A percentile compares a stretch with the other conserved stretches of the same genome.
phyloP scores from a whole-genome alignment of 2,888 invertebrate species.

The Melinopterus prodromus region DNA sequence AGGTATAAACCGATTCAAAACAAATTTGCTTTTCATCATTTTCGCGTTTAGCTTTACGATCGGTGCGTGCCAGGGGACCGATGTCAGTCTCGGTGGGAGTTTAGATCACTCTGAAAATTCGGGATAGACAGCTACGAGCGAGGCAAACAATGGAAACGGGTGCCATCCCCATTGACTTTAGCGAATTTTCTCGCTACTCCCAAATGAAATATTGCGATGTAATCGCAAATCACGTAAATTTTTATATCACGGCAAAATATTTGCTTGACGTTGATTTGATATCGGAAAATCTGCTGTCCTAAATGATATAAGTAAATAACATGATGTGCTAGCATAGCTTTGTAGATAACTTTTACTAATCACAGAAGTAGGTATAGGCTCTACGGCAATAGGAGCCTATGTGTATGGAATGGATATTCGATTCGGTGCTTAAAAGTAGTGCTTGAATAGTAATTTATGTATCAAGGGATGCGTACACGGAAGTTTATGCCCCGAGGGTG shows the following conservation, averaged over 20 bases:
- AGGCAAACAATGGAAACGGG: neutral
- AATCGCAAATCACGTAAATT: neutral
- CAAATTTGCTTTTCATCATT: conserved; percentile 4
- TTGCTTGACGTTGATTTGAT: neutral
- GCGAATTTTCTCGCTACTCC: neutral
- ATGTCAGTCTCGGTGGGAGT: neutral
- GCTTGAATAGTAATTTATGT: too few species aligned
- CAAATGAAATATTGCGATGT: neutral
- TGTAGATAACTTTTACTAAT: too few species aligned
- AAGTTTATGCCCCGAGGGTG: too few species aligned
- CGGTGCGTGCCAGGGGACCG: neutral
- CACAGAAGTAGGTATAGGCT: too few species aligned
- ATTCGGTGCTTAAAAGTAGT: too few species aligned
- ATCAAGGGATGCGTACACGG: too few species aligned
- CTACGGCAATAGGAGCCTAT: too few species aligned
- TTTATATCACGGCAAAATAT: neutral
- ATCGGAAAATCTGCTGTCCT: neutral
- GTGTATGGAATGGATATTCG: too few species aligned
- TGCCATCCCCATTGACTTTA: neutral
- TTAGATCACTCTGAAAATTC: neutral
- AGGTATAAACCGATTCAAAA: neutral
- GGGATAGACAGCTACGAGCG: neutral
- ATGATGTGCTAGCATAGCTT: too few species aligned
- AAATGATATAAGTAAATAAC: too few species aligned
- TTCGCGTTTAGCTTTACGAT: conserved; percentile 4